Conservation (phyloP, 2,113 vertebrate genomes). For the Empidonax traillii region DNA sequence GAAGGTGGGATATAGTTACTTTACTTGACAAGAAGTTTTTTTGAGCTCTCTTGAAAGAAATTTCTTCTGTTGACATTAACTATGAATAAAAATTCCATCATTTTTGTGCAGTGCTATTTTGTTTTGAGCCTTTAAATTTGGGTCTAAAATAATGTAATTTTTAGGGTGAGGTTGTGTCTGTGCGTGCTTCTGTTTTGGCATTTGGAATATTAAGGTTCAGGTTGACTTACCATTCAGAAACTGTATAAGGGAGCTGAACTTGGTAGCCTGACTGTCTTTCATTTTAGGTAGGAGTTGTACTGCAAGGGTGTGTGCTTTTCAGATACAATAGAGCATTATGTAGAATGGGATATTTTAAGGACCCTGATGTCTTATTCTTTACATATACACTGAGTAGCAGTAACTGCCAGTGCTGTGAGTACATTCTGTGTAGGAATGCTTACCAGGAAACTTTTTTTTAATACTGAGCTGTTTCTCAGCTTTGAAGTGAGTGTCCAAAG, state of each 20-base stretch:
- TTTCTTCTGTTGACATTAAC: background rate
- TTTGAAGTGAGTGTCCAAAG: background rate
- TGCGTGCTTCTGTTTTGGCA: accelerated
- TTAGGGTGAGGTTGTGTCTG: background rate
- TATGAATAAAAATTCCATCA: background rate
- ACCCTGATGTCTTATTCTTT: background rate
- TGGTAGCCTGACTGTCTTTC: background rate
- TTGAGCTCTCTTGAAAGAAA: background rate
- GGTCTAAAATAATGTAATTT: background rate
- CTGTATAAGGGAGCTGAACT: background rate
- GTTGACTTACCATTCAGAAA: background rate
- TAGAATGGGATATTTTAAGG: background rate
- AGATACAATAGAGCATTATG: background rate
- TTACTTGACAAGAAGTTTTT: background rate
- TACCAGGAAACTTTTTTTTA: background rate
- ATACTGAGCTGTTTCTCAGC: background rate
- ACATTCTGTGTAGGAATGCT: background rate
- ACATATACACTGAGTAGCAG: background rate
- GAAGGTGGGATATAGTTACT: constrained; percentile 82
- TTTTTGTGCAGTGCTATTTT: background rate
- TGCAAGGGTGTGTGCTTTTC: background rate
- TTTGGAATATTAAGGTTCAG: background rate
- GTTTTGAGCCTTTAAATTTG: background rate
- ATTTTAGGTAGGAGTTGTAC: background rate
- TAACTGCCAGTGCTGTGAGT: background rate